phyloP scores from a whole-genome alignment of 2,113 vertebrate species.

The Microcebus lehilahytsara region DNA sequence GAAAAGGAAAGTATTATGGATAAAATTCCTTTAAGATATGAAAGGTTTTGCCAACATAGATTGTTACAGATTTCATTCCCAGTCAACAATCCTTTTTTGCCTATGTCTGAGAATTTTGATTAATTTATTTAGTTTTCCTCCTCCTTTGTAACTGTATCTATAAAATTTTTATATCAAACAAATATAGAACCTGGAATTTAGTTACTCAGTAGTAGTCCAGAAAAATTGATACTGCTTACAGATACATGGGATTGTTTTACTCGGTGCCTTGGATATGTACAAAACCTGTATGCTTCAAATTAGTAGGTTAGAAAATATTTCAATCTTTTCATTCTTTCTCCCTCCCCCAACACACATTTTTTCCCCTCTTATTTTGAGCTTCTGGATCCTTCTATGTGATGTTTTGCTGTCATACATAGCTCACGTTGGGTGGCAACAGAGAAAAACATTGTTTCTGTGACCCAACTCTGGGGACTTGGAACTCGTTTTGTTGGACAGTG shows the following conservation, averaged over 20 bases:
- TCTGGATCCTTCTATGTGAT: neutral
- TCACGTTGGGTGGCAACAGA: neutral
- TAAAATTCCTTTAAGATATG: neutral
- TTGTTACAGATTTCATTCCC: neutral
- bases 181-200: neutral
- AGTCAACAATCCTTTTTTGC: neutral
- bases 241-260: neutral
- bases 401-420: neutral
- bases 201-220: neutral
- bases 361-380: neutral
- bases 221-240: neutral
- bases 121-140: neutral
- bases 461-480: neutral
- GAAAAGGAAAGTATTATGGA: neutral
- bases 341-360: neutral
- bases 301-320: neutral
- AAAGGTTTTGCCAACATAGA: neutral
- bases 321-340: neutral
- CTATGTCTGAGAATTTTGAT: neutral
- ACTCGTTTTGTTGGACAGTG: neutral
- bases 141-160: neutral
- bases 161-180: neutral
- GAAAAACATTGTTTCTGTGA: neutral
- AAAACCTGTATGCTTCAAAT: neutral
- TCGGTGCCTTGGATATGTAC: neutral